Evolutionary conservation across 2,797 vertebrate genomes (phyloP), one percentile per base, ranked within the genome.

Genomic region (Oreochromis grahami): DNA sequence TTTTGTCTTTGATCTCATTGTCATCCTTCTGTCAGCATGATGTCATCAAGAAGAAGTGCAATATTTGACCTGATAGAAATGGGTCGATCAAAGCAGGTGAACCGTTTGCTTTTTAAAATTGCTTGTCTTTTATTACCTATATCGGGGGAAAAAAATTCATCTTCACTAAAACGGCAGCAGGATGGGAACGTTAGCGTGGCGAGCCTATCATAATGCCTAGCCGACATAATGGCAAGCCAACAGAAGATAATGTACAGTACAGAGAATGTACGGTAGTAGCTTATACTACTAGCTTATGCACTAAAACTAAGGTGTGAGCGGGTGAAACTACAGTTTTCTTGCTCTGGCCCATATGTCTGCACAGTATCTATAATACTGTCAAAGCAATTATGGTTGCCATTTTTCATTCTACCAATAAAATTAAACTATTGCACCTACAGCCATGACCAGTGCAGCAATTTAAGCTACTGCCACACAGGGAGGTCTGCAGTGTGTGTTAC

Each of bases 11-110:
- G 83, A 93, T 89, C 93, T 94, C 94, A 94, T 95, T 94, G 92
- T 94, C 93, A 96, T 95, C 89, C 92, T 78, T 91, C 85, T 95
- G 93, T 96, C 94, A 93, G 91, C 91, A 94, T 96, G 88, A 95
- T 93, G 84, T 92, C 93, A 90, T 93, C 84, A 87, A 89, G 58
- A 90, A 88, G 76, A 92, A 90, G 63, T 50, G 36, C 29, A 38
- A 19, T 10, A 56, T 83, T 78, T 77, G n/a, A 77, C 45, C 36
- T 56, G 12, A 36, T 74, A 10, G 56, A 56, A 86, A 63, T n/a
- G 63, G 14, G 6, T 78, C 14, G 6, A 84, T 63, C 63, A 8
- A 88, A 76, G 51, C 15, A 80, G 78, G 14, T 56, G 29, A 43
- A 56, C 7, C 48, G 83, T 38, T 51, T 80, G 26, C 26, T 72